These are phyloP conservation scores for Spilogale gracilis DNA, from an alignment of 2,113 vertebrate species.

Conservation along the genomic window DNA sequence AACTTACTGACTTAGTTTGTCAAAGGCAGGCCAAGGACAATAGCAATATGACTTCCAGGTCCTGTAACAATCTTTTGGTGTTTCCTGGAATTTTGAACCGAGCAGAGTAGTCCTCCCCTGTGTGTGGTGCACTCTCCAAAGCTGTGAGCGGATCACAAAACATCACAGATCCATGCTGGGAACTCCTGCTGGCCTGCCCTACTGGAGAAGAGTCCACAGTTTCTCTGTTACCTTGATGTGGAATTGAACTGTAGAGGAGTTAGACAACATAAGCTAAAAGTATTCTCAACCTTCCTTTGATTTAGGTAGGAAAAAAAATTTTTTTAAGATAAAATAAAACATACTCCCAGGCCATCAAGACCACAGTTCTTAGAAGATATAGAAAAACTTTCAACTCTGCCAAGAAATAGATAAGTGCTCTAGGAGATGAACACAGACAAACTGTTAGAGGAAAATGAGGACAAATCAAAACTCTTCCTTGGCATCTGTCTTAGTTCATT, in stretches of 20 bases:
- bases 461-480: constrained; percentile 15
- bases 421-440: neutral
- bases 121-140: constrained; percentile 49
- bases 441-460: constrained; percentile 58
- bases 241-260: constrained; percentile 54
- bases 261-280: constrained; percentile 70
- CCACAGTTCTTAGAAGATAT: constrained; percentile 61
- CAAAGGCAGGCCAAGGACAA: constrained; percentile 40
- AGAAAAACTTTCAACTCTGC: constrained; percentile 62
- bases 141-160: constrained; percentile 60
- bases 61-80: neutral
- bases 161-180: constrained; percentile 65
- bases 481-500: neutral
- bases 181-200: constrained; percentile 65
- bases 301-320: constrained; percentile 62
- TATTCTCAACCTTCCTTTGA: constrained; percentile 69
- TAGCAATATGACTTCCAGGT: neutral
- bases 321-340: constrained; percentile 63
- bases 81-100: neutral
- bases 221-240: constrained; percentile 66
- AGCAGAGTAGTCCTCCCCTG: neutral
- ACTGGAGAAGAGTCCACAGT: constrained; percentile 56
- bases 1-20: constrained; percentile 4
- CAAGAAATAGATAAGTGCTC: constrained; percentile 59
- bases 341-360: constrained; percentile 4